A percentile compares a stretch with the other conserved stretches of the same genome.
These are phyloP conservation scores for Rhyacophila brunnea DNA, from an alignment of 1,140 invertebrate genomes.

Conservation along the genomic window DNA sequence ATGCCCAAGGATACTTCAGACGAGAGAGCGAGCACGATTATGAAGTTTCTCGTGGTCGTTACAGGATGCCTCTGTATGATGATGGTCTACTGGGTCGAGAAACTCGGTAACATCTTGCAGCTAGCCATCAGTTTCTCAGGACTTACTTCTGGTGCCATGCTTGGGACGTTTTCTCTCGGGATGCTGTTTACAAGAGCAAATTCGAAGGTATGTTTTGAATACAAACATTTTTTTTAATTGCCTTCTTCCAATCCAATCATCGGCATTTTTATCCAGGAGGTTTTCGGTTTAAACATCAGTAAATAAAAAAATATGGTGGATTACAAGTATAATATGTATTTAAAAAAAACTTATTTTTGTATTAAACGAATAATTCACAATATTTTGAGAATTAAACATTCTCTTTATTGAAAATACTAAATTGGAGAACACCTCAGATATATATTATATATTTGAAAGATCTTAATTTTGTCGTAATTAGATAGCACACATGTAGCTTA, in stretches of 20 bases:
- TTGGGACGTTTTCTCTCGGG: conserved; percentile 66
- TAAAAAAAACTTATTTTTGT: neutral
- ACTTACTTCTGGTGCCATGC: conserved; percentile 61
- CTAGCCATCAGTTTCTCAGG: conserved; percentile 63
- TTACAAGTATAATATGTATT: neutral
- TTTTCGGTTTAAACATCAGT: neutral
- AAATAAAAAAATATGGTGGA: neutral
- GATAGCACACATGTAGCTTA: neutral
- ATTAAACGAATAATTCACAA: neutral
- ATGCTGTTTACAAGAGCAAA: conserved; percentile 66
- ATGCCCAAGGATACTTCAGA: conserved; percentile 37
- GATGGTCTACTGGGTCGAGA: conserved; percentile 62
- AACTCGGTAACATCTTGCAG: conserved; percentile 61
- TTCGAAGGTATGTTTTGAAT: conserved; percentile 47
- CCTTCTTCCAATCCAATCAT: neutral
- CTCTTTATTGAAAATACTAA: too few species aligned
- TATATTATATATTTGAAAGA: too few species aligned
- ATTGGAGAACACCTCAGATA: too few species aligned
- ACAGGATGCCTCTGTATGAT: conserved; percentile 57
- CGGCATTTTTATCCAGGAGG: too few species aligned
- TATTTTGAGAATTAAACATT: too few species aligned
- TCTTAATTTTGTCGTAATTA: neutral
- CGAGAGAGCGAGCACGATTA: conserved; percentile 44
- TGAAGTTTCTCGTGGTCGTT: conserved; percentile 60
- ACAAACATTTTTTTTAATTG: neutral